Evolutionary conservation across 2,797 vertebrate species (phyloP), one percentile per base, ranked within the genome.

Genomic region (Syngnathus acus): DNA sequence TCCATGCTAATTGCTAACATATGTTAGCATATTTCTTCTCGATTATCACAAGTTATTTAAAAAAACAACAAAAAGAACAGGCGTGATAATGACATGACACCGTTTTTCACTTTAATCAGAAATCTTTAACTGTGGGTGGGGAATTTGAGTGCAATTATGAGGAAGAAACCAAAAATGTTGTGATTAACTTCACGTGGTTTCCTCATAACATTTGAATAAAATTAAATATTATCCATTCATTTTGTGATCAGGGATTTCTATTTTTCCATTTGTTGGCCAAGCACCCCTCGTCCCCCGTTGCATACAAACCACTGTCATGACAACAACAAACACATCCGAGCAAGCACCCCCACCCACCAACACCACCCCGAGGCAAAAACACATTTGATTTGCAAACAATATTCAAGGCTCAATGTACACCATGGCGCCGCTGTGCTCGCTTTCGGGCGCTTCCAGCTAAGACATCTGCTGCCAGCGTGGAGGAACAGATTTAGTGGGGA

Each of bases 381-480:
- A 74, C 78, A 81, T 86, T 82, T 79, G 81, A 85, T 82, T 84
- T 76, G 67, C 66, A 48, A 73, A 66, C 65, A 75, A 75, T 81
- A 80, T 81, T 75, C 72, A 72, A 67, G 73, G 79, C 73, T 80
- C 66, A 39, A 66, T 79, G 77, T 78, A 57, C 55, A 80, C 72
- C 54, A 75, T 59, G 75, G 69, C 71, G 59, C 59, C 19, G n/a
- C 39, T 9, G 9, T 40, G 16, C 38, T 60, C 11, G 11, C 53
- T 32, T 23, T 53, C 50, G 19, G 50, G 50, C 11, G 32, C 55
- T 57, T 57, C 9, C 77, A 68, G 70, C 68, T 62, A 69, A 75
- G 85, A 84, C 87, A 86, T 87, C 85, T 84, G 84, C 84, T 82
- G 55, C 55, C 55, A 82, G 76, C 79, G 62, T 62, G 76, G 80